Percentiles rank a stretch among this genome's conserved stretches.
Conservation (phyloP, 2,888 invertebrate genomes). For the Oscheius onirici region DNA sequence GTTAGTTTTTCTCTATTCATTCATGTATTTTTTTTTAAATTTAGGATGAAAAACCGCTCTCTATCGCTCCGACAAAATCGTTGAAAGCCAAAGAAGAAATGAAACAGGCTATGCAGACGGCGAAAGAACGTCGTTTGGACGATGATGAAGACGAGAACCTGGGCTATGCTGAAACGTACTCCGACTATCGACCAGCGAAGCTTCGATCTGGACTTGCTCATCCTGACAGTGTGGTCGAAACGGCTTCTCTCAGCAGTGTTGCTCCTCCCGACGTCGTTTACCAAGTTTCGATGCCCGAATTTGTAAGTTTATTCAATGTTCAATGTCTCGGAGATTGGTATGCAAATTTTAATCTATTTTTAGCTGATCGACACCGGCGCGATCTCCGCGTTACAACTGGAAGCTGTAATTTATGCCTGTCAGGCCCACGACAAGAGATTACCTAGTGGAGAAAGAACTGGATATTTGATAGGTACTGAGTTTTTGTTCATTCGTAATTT, state of each 20-base stretch:
- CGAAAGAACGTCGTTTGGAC: constrained; percentile 41
- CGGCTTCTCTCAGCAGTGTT: constrained; percentile 87
- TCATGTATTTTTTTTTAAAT: background rate
- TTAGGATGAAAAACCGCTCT: background rate
- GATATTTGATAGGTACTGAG: constrained; percentile 86
- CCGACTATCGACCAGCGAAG: constrained; percentile 97
- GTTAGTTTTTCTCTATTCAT: background rate
- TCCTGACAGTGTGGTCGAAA: constrained; percentile 98
- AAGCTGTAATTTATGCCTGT: constrained; percentile 94
- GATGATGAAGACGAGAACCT: constrained; percentile 83
- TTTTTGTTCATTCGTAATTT: background rate
- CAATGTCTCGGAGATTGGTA: background rate
- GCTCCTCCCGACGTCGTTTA: constrained; percentile 76
- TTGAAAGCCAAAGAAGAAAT: constrained; percentile 59
- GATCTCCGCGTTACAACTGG: constrained; percentile 93
- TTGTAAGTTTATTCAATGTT: constrained; percentile 74
- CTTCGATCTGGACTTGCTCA: constrained; percentile 83
- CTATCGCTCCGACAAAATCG: constrained; percentile 41
- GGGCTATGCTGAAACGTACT: constrained; percentile 97
- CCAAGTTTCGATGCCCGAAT: constrained; percentile 79
- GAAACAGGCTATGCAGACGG: constrained; percentile 51
- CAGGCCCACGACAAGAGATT: constrained; percentile 92
- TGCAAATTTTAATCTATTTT: constrained; percentile 15
- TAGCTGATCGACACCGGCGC: constrained; percentile 81
- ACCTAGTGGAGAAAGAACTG: constrained; percentile 81